Conservation (phyloP, 2,888 invertebrate genomes). For the Incurvaria masculella region DNA sequence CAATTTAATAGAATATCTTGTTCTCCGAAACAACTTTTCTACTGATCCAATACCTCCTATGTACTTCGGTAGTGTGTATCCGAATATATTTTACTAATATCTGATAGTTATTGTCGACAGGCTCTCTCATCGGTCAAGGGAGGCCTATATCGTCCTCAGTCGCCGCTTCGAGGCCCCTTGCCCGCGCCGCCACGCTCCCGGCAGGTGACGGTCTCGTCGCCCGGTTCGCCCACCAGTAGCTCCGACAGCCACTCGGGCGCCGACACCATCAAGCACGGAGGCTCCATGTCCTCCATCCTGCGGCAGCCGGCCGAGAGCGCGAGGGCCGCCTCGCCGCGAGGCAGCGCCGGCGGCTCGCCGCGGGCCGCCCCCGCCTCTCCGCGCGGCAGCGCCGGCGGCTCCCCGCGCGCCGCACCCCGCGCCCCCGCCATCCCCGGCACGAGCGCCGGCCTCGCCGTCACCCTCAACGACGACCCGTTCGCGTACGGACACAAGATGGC, state of each 20-base stretch:
- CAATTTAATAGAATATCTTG: no score
- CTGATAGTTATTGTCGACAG: no score
- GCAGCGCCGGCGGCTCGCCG: slow-evolving; percentile 34
- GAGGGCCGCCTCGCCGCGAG: slow-evolving; percentile 35
- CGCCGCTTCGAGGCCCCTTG: slow-evolving; percentile 61
- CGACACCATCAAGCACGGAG: slow-evolving; percentile 67
- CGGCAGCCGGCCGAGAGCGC: slow-evolving; percentile 38
- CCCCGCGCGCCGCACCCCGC: slow-evolving; percentile 29
- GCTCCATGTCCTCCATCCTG: slow-evolving; percentile 47
- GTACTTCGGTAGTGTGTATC: no score
- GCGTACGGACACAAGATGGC: slow-evolving; percentile 30
- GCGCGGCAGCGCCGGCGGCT: slow-evolving; percentile 31
- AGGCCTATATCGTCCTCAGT: slow-evolving; percentile 70
- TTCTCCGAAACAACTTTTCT: no score
- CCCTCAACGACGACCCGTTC: slow-evolving; percentile 63
- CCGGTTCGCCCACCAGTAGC: slow-evolving; percentile 86
- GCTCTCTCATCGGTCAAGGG: slow-evolving; percentile 70
- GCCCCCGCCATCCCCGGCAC: slow-evolving; percentile 52
- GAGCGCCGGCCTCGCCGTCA: slow-evolving; percentile 61
- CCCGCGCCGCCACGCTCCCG: slow-evolving; percentile 51
- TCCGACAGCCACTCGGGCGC: slow-evolving; percentile 79
- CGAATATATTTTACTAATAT: no score
- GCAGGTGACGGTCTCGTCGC: slow-evolving; percentile 59
- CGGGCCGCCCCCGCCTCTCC: slow-evolving; percentile 33
- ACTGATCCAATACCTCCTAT: no score